A percentile compares a stretch with the other conserved stretches of the same genome.
Evolutionary conservation across 2,797 vertebrate genomes (phyloP).

Genomic region (Xyrichtys novacula): DNA sequence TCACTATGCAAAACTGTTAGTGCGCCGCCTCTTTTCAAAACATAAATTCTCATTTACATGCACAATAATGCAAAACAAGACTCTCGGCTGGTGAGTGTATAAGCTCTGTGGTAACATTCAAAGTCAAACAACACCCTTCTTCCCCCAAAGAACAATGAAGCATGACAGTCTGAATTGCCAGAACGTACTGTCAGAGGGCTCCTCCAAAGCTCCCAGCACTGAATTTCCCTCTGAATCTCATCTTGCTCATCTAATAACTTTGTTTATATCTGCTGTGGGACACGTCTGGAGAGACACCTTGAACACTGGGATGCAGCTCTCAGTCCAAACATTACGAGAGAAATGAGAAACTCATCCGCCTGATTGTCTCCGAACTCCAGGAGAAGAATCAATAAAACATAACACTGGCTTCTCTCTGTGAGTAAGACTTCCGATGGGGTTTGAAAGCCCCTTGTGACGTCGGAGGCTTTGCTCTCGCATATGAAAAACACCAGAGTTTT

Average conservation of each 20-base stretch:
- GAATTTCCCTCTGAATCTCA: slow-evolving; percentile 65
- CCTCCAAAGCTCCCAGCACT: slow-evolving; percentile 49
- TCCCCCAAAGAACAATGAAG: slow-evolving; percentile 68
- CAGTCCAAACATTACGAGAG: slow-evolving; percentile 75
- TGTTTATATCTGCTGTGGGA: slow-evolving; percentile 79
- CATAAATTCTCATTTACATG: slow-evolving; percentile 74
- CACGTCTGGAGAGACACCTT: slow-evolving; percentile 76
- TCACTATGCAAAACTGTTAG: slow-evolving; percentile 67
- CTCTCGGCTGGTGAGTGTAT: slow-evolving; percentile 40
- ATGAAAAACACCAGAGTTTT: slow-evolving; percentile 79
- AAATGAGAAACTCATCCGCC: slow-evolving; percentile 80
- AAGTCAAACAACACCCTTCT: slow-evolving; percentile 65
- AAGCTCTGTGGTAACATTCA: slow-evolving; percentile 65
- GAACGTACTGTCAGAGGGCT: slow-evolving; percentile 63
- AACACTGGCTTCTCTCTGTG: slow-evolving; percentile 72
- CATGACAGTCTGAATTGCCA: slow-evolving; percentile 69
- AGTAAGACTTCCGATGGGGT: slow-evolving; percentile 80
- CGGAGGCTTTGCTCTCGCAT: slow-evolving; percentile 68
- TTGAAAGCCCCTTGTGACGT: slow-evolving; percentile 75
- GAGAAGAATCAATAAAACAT: slow-evolving; percentile 86
- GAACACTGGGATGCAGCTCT: slow-evolving; percentile 72
- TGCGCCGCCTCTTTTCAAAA: slow-evolving; percentile 55
- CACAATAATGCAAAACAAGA: slow-evolving; percentile 55
- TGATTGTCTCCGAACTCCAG: slow-evolving; percentile 82
- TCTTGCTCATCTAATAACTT: slow-evolving; percentile 78